Percentiles rank a stretch among this genome's conserved stretches.
Conservation (phyloP, 2,113 vertebrate species). For the Elephantulus edwardii region DNA sequence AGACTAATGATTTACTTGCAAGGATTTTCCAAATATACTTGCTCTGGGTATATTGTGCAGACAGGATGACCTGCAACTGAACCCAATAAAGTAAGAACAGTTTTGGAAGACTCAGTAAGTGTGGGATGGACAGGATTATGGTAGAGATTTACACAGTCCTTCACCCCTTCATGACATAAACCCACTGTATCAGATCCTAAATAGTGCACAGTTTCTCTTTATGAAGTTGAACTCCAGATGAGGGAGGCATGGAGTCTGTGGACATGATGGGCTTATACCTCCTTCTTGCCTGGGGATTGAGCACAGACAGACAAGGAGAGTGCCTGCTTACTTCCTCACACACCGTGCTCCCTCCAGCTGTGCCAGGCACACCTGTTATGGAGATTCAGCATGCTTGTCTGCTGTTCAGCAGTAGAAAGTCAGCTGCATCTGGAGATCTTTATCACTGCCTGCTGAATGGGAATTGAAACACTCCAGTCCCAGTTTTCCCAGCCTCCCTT, state of each 20-base stretch:
- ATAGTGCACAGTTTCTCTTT: neutral
- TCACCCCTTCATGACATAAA: neutral
- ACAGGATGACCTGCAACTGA: constrained; percentile 25
- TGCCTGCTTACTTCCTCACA: neutral
- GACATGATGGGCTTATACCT: neutral
- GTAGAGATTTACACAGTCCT: neutral
- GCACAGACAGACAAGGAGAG: neutral
- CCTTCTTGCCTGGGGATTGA: no score
- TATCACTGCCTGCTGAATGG: neutral
- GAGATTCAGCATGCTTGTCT: neutral
- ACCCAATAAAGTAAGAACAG: neutral
- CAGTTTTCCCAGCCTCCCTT: constrained; percentile 10
- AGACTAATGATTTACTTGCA: neutral
- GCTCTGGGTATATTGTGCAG: neutral
- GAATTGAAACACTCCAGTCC: neutral
- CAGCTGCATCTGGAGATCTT: neutral
- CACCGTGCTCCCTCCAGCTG: neutral
- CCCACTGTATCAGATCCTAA: neutral
- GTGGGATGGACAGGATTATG: neutral
- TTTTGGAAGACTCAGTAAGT: neutral
- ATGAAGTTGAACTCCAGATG: neutral
- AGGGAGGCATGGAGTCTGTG: neutral
- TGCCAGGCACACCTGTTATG: no score
- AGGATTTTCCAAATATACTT: neutral
- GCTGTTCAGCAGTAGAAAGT: neutral